phyloP scores from a whole-genome alignment of 2,888 invertebrate genomes.

The Mactromeris polynyma region DNA sequence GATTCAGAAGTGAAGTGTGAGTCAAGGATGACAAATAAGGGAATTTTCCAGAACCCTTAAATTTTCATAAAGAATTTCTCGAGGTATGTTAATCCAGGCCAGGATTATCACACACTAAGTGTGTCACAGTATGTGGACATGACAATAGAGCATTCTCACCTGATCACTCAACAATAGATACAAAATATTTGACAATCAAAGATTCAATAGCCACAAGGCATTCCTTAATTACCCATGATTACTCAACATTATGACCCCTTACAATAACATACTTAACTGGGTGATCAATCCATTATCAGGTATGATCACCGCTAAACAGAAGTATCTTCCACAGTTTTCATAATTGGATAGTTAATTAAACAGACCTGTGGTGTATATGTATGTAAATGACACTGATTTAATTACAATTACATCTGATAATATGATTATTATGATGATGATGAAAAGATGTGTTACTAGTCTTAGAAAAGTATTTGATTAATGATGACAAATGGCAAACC shows the following conservation, averaged over 20 bases:
- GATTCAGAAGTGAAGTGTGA: too few species aligned
- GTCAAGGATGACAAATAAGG: too few species aligned
- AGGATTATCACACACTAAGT: conserved; percentile 3
- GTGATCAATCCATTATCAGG: conserved; percentile 27
- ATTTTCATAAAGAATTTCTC: too few species aligned
- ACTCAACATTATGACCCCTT: conserved; percentile 14
- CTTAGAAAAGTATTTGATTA: too few species aligned
- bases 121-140: neutral
- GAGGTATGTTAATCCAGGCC: neutral
- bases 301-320: neutral
- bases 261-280: neutral
- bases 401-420: neutral
- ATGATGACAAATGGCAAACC: too few species aligned
- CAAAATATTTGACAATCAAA: neutral
- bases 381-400: neutral
- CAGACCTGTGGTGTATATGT: neutral
- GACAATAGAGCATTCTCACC: neutral
- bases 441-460: too few species aligned
- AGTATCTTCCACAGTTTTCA: neutral
- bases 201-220: conserved; percentile 24
- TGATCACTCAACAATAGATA: too few species aligned
- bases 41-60: too few species aligned
- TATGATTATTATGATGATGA: neutral
- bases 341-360: neutral
- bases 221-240: conserved; percentile 31